These are phyloP conservation scores for Chrysina gloriosa DNA, from an alignment of 2,888 invertebrate species.

Conservation along the genomic window DNA sequence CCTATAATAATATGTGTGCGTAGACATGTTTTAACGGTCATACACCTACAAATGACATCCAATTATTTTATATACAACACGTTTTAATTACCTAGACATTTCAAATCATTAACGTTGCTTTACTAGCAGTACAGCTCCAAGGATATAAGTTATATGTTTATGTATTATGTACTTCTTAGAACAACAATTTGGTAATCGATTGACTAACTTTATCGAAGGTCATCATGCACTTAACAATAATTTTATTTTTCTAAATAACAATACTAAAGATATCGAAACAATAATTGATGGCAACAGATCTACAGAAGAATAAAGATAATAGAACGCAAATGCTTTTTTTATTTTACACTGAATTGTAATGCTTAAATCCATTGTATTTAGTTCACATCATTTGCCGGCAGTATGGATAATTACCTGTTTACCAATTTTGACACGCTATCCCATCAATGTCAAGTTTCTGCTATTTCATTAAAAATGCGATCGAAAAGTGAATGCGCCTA, in stretches of 20 bases:
- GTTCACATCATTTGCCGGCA: conserved; percentile 32
- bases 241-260: not conserved
- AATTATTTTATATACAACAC: too few species aligned
- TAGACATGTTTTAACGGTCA: too few species aligned
- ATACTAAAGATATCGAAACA: not conserved
- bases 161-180: not conserved
- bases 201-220: not conserved
- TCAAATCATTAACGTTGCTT: not conserved
- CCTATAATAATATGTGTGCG: too few species aligned
- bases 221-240: not conserved
- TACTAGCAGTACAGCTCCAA: not conserved
- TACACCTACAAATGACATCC: too few species aligned
- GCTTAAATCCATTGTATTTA: conserved; percentile 18
- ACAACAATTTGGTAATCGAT: not conserved
- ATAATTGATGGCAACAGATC: not conserved
- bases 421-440: conserved; percentile 30
- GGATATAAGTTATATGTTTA: too few species aligned
- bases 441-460: conserved; percentile 35
- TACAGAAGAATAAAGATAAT: not conserved
- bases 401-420: conserved; percentile 36
- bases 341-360: not conserved
- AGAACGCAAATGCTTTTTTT: not conserved
- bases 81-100: too few species aligned
- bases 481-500: conserved; percentile 11
- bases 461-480: conserved; percentile 20